phyloP scores from a whole-genome alignment of 2,113 vertebrate species.

The Asarcornis scutulata region DNA sequence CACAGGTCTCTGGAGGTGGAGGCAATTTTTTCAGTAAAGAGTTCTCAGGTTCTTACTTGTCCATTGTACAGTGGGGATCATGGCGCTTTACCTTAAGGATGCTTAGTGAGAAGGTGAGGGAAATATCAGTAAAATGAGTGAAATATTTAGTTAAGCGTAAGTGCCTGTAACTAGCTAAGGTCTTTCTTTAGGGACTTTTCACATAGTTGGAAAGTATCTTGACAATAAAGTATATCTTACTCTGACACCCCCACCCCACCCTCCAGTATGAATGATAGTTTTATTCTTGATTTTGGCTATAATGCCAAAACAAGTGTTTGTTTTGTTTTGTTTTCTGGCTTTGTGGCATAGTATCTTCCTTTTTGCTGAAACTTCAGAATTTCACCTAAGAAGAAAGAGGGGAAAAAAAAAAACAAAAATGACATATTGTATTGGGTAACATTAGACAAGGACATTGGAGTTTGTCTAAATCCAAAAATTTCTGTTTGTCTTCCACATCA shows the following conservation, averaged over 20 bases:
- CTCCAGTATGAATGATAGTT: neutral
- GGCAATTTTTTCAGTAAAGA: neutral
- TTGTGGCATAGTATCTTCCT: neutral
- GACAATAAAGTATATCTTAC: neutral
- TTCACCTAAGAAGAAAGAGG: neutral
- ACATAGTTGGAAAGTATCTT: neutral
- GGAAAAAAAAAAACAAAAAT: neutral
- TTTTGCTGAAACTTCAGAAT: neutral
- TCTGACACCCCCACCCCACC: neutral
- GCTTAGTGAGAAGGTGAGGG: neutral
- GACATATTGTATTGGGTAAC: slow-evolving; percentile 39
- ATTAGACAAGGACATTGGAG: slow-evolving; percentile 12
- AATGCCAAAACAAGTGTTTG: neutral
- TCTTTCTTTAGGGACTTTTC: neutral
- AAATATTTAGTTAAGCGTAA: neutral
- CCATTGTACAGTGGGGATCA: neutral
- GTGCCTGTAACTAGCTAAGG: neutral
- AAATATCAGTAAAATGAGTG: neutral
- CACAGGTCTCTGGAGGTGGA: neutral
- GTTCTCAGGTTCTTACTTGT: neutral
- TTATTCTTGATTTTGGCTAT: neutral
- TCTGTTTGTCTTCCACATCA: slow-evolving; percentile 25
- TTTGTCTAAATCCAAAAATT: slow-evolving; percentile 22
- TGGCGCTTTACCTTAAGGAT: neutral
- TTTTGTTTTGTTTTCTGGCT: neutral